Percentiles rank a stretch among this genome's conserved stretches.
Conservation (phyloP, 2,113 vertebrate genomes). For the Chloroceryle aenea region DNA sequence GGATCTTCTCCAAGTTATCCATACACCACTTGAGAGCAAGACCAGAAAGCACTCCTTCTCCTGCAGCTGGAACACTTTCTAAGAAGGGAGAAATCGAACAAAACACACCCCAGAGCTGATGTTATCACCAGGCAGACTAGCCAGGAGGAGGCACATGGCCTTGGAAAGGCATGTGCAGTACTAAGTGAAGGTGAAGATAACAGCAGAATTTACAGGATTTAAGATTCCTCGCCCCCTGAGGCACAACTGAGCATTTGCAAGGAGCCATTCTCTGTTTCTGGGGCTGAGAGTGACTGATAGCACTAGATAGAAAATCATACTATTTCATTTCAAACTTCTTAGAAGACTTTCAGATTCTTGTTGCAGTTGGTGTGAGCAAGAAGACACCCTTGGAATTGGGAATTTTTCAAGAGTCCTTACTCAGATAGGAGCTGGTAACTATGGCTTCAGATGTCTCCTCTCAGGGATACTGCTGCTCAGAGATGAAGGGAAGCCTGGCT, state of each 20-base stretch:
- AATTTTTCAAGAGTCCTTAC: background rate
- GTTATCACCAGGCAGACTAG: background rate
- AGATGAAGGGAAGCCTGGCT: background rate
- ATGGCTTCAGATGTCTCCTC: background rate
- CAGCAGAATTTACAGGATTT: background rate
- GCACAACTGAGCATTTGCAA: background rate
- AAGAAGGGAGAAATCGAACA: constrained; percentile 37
- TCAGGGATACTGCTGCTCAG: background rate
- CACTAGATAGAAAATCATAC: background rate
- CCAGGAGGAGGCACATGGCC: background rate
- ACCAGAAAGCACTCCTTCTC: background rate
- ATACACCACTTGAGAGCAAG: background rate
- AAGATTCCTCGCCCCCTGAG: background rate
- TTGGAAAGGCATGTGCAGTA: background rate
- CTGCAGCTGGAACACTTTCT: constrained; percentile 37
- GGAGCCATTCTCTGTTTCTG: background rate
- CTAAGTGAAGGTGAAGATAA: constrained; percentile 11
- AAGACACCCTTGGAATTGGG: background rate
- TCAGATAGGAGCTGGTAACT: background rate
- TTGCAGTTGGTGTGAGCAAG: background rate
- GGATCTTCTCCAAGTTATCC: constrained; percentile 50
- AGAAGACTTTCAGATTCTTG: background rate
- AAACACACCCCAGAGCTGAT: background rate
- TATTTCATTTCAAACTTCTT: background rate
- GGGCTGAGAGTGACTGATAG: background rate